Evolutionary conservation across 2,888 invertebrate genomes (phyloP).

Genomic region (Brachyptera risi): DNA sequence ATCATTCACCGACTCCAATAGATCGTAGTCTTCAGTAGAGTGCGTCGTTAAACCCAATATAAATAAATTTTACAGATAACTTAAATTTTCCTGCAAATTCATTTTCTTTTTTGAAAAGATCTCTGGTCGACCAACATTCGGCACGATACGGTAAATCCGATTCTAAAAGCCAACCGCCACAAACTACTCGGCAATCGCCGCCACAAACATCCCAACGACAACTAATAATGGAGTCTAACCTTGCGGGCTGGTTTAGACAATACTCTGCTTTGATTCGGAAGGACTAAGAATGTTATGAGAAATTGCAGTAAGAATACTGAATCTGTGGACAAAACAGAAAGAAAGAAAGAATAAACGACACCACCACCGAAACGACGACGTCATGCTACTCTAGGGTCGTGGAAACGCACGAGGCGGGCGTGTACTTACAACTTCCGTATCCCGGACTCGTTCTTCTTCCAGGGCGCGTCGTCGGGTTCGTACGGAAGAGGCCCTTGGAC

Average conservation of each 20-base stretch:
- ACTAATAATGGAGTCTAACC: slow-evolving; percentile 23
- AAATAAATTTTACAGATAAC: too few relatives aligned
- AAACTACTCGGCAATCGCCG: too few relatives aligned
- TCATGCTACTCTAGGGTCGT: too few relatives aligned
- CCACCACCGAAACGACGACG: neutral
- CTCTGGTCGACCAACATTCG: too few relatives aligned
- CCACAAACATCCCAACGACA: too few relatives aligned
- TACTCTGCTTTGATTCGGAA: slow-evolving; percentile 31
- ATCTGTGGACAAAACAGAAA: slow-evolving; percentile 33
- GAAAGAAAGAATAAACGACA: slow-evolving; percentile 24
- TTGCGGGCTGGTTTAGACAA: slow-evolving; percentile 28
- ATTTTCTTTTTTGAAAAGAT: too few relatives aligned
- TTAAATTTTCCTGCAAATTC: too few relatives aligned
- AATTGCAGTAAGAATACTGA: slow-evolving; percentile 33
- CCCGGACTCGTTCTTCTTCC: slow-evolving; percentile 83
- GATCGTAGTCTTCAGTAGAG: too few relatives aligned
- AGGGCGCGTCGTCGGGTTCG: slow-evolving; percentile 96
- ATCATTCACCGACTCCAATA: too few relatives aligned
- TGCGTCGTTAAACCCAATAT: too few relatives aligned
- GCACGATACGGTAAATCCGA: too few relatives aligned
- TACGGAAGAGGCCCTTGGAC: slow-evolving; percentile 96
- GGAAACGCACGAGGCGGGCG: neutral
- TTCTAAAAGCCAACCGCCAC: too few relatives aligned
- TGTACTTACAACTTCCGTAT: slow-evolving; percentile 83
- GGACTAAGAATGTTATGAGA: slow-evolving; percentile 34